phyloP scores from a whole-genome alignment of 2,113 vertebrate species.

The Limnothrissa miodon region DNA sequence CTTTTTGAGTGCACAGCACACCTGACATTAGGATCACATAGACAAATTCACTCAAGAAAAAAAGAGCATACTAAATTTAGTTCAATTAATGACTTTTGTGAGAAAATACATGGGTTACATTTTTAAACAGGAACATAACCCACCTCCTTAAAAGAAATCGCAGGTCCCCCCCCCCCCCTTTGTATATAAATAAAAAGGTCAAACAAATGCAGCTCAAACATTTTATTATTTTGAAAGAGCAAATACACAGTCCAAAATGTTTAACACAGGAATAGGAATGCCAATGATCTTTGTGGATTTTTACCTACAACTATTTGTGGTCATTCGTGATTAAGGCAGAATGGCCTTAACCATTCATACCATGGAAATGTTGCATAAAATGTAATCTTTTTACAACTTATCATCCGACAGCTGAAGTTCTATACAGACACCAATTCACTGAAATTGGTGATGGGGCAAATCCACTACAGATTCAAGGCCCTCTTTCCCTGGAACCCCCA shows the following conservation, averaged over 20 bases:
- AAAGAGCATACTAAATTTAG: too few relatives aligned
- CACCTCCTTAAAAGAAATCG: too few relatives aligned
- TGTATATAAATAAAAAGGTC: neutral
- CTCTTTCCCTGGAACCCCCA: neutral
- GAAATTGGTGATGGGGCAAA: neutral
- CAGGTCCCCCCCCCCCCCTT: too few relatives aligned
- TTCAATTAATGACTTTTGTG: too few relatives aligned
- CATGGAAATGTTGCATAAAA: neutral
- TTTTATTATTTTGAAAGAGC: slow-evolving; percentile 48
- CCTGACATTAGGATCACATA: too few relatives aligned
- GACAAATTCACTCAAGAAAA: too few relatives aligned
- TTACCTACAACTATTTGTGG: neutral
- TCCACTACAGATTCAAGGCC: neutral
- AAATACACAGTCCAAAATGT: slow-evolving; percentile 23
- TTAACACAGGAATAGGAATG: neutral
- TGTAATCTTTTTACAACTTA: neutral
- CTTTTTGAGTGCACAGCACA: too few relatives aligned
- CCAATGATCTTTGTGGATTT: neutral
- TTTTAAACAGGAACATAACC: too few relatives aligned
- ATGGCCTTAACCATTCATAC: neutral
- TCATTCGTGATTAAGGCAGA: neutral
- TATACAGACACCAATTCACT: neutral
- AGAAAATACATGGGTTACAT: too few relatives aligned
- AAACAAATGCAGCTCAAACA: slow-evolving; percentile 11
- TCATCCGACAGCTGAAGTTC: neutral